Base-by-base conservation (phyloP, 2,797 vertebrate genomes). In the Podarcis siculus region DNA sequence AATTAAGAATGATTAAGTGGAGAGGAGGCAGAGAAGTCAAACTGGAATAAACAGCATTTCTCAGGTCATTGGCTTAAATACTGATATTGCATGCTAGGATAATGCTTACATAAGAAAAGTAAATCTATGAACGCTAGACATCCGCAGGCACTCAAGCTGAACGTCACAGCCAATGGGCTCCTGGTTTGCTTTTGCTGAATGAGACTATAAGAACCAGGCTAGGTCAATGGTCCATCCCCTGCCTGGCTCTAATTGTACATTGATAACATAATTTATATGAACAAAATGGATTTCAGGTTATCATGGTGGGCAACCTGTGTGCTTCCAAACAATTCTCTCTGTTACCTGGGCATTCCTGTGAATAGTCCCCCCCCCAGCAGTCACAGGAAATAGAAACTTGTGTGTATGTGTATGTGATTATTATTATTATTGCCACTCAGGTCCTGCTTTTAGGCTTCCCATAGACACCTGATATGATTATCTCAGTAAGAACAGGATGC, bases 61-160 rank as follows among this genome's bases (percentile, higher is more conserved):
- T 94, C 93, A 94, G 94, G 93, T 94, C 94, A 92, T 86, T 94
- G 95, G 92, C 87, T 94, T 95, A 85, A 96, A 91, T 80, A 76
- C 86, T 81, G 88, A 88, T 87, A 93, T 94, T 95, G 93, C 45
- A 94, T 88, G 92, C 86, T 93, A 86, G 80, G 86, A 23, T 81
- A 85, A 90, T 55, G 90, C 95, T 94, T 87, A 91, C 45, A 90
- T 45, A 66, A 86, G 91, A 87, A n/a, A 90, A 94, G 92, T 89
- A 93, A 95, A 94, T 93, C 87, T 95, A 83, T 5, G 83, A 82
- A 17, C 37, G 0, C 2, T 37, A 85, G 80, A 17, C 5, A 83
- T 87, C 2, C n/a, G 58, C 49, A 91, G 88, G 42, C 86, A 87
- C 88, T 82, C 69, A 90, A 92, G 90, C 89, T 84, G 91, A 91